A percentile compares a stretch with the other conserved stretches of the same genome.
Conservation (phyloP, 2,113 vertebrate genomes). For the Chloebia gouldiae region DNA sequence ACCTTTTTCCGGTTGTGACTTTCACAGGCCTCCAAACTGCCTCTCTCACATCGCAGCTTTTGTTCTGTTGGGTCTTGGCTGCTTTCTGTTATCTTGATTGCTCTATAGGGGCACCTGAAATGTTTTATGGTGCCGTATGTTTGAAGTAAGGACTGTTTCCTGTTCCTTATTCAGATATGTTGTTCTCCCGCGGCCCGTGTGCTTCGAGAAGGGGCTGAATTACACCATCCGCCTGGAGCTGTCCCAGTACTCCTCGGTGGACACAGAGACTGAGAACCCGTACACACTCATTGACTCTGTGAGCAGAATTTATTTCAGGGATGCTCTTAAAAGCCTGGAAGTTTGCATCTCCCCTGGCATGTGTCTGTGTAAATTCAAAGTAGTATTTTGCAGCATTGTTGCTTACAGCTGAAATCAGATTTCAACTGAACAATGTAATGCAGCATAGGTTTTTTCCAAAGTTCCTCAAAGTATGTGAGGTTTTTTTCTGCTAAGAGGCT, state of each 20-base stretch:
- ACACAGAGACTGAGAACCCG: slow-evolving; percentile 82
- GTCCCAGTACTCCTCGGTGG: slow-evolving; percentile 81
- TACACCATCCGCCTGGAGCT: slow-evolving; percentile 91
- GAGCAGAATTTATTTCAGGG: slow-evolving; percentile 43
- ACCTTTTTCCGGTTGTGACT: not conserved
- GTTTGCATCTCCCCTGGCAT: not conserved
- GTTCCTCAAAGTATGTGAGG: not conserved
- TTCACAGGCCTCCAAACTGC: not conserved
- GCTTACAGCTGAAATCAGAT: not conserved
- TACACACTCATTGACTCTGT: slow-evolving; percentile 96
- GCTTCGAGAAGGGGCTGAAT: slow-evolving; percentile 91
- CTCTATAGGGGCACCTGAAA: slow-evolving; percentile 11
- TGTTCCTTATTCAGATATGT: slow-evolving; percentile 77
- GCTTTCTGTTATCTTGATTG: not conserved
- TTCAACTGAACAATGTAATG: not conserved
- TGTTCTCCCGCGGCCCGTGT: slow-evolving; percentile 86
- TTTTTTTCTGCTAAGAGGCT: not conserved
- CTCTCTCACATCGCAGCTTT: not conserved
- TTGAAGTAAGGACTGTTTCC: slow-evolving; percentile 14
- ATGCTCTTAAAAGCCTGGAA: not conserved
- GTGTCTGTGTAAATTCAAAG: not conserved
- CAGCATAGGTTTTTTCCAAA: not conserved
- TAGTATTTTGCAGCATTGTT: not conserved
- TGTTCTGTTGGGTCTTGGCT: not conserved
- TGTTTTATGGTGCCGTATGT: not conserved